Evolutionary conservation across 2,888 invertebrate genomes (phyloP), one percentile per base, ranked within the genome.

Genomic region (Esperia sulphurella): DNA sequence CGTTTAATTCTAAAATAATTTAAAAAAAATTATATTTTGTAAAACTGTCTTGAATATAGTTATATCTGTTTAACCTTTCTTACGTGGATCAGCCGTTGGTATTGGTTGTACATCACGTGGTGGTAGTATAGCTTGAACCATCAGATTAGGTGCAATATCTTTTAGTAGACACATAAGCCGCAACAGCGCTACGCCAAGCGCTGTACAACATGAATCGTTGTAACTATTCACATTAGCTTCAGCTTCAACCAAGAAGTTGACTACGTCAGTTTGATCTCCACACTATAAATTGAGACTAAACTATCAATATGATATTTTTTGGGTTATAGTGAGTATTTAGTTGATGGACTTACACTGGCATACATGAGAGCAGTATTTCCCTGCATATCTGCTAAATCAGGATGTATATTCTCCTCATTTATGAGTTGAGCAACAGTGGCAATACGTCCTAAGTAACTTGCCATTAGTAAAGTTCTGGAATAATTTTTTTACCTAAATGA

Each of bases 311-410:
- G n/a, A n/a, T n/a, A n/a, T n/a, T n/a, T n/a, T n/a, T n/a, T 21
- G 3, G 21, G 2, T 21, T 21, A 21, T 21, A 3, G 21, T n/a
- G n/a, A n/a, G n/a, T 13, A 38, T 38, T 5, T 12, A 38, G 38
- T 10, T 10, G 33, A 33, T 33, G 14, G 13, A 71, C 83, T 79
- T 50, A 88, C 84, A 7, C 81, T 63, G n/a, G 92, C 92, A 53
- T 89, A 91, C 74, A 91, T 90, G 8, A 92, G 41, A 10, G 85
- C 89, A 8, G 86, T 82, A 60, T 92, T 92, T 8, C 92, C 92
- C 58, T 75, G 73, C 10, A 71, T 65, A 62, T 92, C 92, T 1
- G 86, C 66, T 12, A 92, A 54, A 58, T 92, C 85, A 2, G 91
- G 87, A 60, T 88, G 61, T 9, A 91, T 69, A 39, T 83, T 66